Evolutionary conservation across 2,113 vertebrate species (phyloP), one percentile per base, ranked within the genome.

Genomic region (Boulengeromyrus knoepffleri): DNA sequence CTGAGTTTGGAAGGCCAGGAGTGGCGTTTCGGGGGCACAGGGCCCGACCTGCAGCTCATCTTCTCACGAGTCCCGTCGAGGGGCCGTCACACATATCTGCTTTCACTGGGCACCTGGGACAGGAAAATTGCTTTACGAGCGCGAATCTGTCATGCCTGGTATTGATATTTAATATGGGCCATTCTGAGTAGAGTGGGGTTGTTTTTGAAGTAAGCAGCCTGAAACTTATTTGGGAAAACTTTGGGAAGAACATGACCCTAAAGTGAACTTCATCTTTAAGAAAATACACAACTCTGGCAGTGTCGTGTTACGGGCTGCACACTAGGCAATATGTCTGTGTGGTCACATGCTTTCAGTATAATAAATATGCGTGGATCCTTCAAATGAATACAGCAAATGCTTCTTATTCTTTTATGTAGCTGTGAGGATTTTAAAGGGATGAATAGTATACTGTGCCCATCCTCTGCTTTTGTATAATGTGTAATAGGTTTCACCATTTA

Each of bases 1-100:
- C 89, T 77, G 58, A 47, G 31, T 15, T 56, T 47, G 90, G 62
- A 92, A 90, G 91, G 90, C 88, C 87, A 56, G n/a, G 36, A 56
- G 85, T 88, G 42, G 88, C 62, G 88, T 85, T 84, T 90, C 19
- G 31, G 66, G 53, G 84, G 88, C 21, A 19, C 47, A 42, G 46
- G 87, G 31, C 2, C 7, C 53, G 45, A 77, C 58, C 27, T 36
- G 1, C 17, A 49, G 89, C 24, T 8, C 49, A 24, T 39, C 80
- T 70, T 91, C 86, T 88, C 86, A 85, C 31, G 53, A 85, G 19
- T 10, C 52, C 8, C 27, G 2, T 46, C 27, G 24, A 56, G 27
- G 52, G 50, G 21, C 13, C 49, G 50, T 21, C 24, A 27, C 31
- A 84, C 42, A 15, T 50, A 89, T 89, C 70, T 5, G 15, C 49